Evolutionary conservation across 2,113 vertebrate species (phyloP).

Genomic region (Cebus imitator): DNA sequence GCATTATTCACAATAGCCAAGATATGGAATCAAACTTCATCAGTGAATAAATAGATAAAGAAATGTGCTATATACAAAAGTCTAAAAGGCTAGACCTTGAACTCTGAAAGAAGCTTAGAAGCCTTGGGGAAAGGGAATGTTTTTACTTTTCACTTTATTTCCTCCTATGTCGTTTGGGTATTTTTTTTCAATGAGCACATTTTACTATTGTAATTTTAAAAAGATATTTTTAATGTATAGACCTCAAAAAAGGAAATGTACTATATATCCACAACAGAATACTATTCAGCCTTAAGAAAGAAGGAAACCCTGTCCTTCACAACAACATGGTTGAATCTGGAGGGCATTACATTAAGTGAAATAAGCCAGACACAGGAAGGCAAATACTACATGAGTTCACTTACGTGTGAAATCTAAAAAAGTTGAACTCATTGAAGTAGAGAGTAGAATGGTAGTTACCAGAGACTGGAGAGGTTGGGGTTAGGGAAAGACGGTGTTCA

Average conservation of each 20-base stretch:
- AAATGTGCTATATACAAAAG: background rate
- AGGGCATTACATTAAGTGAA: background rate
- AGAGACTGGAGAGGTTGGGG: background rate
- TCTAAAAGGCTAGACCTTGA: background rate
- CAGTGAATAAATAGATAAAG: background rate
- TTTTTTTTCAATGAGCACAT: background rate
- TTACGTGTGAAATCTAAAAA: background rate
- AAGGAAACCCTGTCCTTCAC: background rate
- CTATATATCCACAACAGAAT: background rate
- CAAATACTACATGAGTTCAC: background rate
- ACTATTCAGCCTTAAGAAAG: background rate
- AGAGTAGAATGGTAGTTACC: background rate
- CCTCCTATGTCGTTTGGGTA: background rate
- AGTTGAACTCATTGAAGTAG: background rate
- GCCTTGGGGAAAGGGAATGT: background rate
- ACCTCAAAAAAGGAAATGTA: background rate
- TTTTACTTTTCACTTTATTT: slow-evolving; percentile 28
- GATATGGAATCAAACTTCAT: background rate
- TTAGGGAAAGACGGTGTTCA: background rate
- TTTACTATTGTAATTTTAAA: slow-evolving; percentile 27
- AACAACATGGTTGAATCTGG: background rate
- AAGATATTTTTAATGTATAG: background rate
- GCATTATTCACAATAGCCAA: background rate
- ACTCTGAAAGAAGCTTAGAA: background rate
- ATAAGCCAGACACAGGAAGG: background rate